Percentiles rank a stretch among this genome's conserved stretches.
Evolutionary conservation across 2,888 invertebrate species (phyloP).

Genomic region (Noctua comes): DNA sequence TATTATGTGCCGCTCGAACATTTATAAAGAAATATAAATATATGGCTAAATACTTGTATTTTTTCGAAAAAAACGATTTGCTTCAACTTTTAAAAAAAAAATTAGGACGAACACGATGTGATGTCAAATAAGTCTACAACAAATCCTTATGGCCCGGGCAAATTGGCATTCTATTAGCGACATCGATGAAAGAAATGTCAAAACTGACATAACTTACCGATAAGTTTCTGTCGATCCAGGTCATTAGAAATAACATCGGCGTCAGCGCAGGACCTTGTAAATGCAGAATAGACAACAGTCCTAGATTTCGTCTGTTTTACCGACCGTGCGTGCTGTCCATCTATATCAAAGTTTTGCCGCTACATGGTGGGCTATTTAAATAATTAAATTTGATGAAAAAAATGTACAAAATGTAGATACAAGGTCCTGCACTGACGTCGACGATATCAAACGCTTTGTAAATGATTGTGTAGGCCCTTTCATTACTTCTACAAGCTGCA

Average conservation of each 20-base stretch:
- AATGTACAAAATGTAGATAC: too few species aligned
- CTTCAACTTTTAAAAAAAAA: neutral
- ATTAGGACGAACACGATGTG: neutral
- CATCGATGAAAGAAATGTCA: neutral
- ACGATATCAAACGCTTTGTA: neutral
- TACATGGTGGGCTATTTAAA: too few species aligned
- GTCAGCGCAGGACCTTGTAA: too few species aligned
- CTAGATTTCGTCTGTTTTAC: too few species aligned
- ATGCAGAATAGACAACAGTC: too few species aligned
- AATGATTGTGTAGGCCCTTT: neutral
- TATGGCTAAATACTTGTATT: neutral
- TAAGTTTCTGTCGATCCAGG: neutral
- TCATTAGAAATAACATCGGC: neutral
- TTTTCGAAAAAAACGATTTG: neutral
- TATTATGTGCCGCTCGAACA: neutral
- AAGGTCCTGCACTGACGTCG: too few species aligned
- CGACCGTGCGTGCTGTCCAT: too few species aligned
- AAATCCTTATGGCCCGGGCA: neutral
- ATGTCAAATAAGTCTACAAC: neutral
- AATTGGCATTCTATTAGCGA: neutral
- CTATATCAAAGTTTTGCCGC: too few species aligned
- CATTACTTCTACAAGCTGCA: neutral
- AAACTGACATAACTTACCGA: neutral
- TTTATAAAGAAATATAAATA: neutral
- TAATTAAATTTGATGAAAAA: too few species aligned